Conservation (phyloP, 2,888 invertebrate species). For the Adelphocoris suturalis region DNA sequence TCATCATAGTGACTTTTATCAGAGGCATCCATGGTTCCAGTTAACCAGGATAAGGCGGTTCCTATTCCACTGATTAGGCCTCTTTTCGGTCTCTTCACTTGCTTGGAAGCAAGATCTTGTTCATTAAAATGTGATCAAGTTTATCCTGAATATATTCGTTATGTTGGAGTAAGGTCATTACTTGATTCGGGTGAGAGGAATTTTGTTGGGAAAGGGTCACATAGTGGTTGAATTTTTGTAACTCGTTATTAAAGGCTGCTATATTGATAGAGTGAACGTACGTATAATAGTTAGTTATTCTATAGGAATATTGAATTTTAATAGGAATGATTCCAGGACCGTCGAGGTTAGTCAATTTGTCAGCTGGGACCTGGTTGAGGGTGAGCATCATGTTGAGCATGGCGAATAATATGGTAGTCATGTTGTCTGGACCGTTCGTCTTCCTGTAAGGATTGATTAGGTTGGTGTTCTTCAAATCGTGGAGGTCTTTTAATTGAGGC, state of each 20-base stretch:
- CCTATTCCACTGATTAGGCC: too few relatives aligned
- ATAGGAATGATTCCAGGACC: constrained; percentile 60
- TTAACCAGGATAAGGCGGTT: constrained; percentile 59
- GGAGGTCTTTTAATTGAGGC: too few relatives aligned
- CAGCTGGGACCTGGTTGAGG: constrained; percentile 34
- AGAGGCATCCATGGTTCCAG: constrained; percentile 64
- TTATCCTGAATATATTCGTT: constrained; percentile 40
- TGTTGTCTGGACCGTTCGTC: too few relatives aligned
- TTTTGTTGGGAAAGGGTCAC: background rate
- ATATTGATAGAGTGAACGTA: constrained; percentile 56
- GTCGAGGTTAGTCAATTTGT: constrained; percentile 42
- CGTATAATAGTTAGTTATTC: constrained; percentile 3
- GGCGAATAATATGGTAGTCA: background rate
- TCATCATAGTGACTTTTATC: constrained; percentile 67
- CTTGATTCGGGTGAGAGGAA: background rate
- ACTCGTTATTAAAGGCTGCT: background rate
- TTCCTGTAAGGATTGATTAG: too few relatives aligned
- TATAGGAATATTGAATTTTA: constrained; percentile 59
- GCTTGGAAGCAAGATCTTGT: too few relatives aligned
- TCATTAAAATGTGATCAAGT: constrained; percentile 40
- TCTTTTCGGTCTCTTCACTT: constrained; percentile 26
- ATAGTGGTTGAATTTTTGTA: background rate
- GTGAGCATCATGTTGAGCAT: background rate
- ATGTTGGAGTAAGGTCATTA: constrained; percentile 8
- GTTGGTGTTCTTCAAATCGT: too few relatives aligned